Conservation (phyloP, 1,140 invertebrate species). For the Heliothis subflexa region DNA sequence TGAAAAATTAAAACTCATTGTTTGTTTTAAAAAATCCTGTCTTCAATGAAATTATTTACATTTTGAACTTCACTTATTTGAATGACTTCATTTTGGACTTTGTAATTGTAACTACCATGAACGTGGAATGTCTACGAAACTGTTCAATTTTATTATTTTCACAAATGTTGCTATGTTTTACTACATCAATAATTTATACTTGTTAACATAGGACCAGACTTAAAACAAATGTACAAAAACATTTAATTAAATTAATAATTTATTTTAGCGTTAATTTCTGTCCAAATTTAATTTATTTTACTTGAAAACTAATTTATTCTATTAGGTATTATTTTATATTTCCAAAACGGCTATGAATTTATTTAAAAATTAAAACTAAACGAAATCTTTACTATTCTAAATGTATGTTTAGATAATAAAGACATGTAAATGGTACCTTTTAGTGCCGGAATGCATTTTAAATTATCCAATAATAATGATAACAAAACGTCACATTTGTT, state of each 20-base stretch:
- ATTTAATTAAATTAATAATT: background rate
- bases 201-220: background rate
- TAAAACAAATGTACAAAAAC: background rate
- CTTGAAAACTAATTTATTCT: slow-evolving; percentile 10
- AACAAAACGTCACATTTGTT: slow-evolving; percentile 58
- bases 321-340: slow-evolving; percentile 39
- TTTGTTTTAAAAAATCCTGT: background rate
- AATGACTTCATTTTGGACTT: too few species aligned
- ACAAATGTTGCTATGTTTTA: too few species aligned
- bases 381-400: slow-evolving; percentile 67
- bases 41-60: too few species aligned
- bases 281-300: background rate
- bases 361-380: slow-evolving; percentile 62
- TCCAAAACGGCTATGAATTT: slow-evolving; percentile 65
- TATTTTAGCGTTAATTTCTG: slow-evolving; percentile 13
- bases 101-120: too few species aligned
- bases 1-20: background rate
- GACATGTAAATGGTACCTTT: slow-evolving; percentile 71
- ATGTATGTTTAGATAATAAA: slow-evolving; percentile 77
- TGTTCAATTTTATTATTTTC: too few species aligned
- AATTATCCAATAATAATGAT: slow-evolving; percentile 78
- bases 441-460: slow-evolving; percentile 79
- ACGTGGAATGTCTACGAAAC: too few species aligned
- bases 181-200: background rate
- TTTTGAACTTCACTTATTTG: too few species aligned